Conservation (phyloP, 2,797 vertebrate genomes). For the Myoxocephalus aenaeus region DNA sequence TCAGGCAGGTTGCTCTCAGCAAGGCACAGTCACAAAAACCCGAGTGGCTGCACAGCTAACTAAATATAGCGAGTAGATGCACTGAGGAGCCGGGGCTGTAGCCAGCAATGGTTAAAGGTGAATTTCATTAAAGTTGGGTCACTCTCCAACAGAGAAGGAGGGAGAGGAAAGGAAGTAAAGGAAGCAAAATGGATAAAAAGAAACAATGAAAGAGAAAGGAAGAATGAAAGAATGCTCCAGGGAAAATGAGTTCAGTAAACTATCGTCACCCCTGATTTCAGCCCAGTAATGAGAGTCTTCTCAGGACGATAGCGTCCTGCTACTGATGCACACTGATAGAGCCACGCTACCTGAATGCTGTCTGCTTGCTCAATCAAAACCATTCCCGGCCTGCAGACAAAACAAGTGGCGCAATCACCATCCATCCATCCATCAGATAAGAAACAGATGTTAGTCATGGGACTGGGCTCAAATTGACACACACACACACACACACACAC, state of each 20-base stretch:
- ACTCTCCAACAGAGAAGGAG: slow-evolving; percentile 44
- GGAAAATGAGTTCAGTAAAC: slow-evolving; percentile 54
- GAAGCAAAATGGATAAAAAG: slow-evolving; percentile 3
- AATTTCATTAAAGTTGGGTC: slow-evolving; percentile 63
- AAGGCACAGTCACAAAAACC: slow-evolving; percentile 45
- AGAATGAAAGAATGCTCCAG: slow-evolving; percentile 8
- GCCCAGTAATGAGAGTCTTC: slow-evolving; percentile 62
- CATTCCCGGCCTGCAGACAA: slow-evolving; percentile 73
- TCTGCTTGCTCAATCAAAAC: slow-evolving; percentile 76
- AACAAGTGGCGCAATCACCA: slow-evolving; percentile 77
- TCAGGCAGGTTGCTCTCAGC: slow-evolving; percentile 22
- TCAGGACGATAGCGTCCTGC: slow-evolving; percentile 68
- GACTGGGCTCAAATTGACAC: slow-evolving; percentile 45
- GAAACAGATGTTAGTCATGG: slow-evolving; percentile 70
- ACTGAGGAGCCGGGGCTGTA: slow-evolving; percentile 32
- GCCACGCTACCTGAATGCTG: slow-evolving; percentile 71
- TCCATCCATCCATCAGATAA: slow-evolving; percentile 77
- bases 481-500: slow-evolving; percentile 36
- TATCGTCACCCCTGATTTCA: slow-evolving; percentile 62
- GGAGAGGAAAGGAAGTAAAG: not conserved
- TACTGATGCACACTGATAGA: slow-evolving; percentile 72
- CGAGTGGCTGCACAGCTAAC: slow-evolving; percentile 60
- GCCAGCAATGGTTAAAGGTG: slow-evolving; percentile 54
- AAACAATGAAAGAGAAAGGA: slow-evolving; percentile 23
- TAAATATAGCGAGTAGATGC: slow-evolving; percentile 51